Evolutionary conservation across 1,140 invertebrate species (phyloP), one percentile per base, ranked within the genome.

Genomic region (Neodiprion virginianus): DNA sequence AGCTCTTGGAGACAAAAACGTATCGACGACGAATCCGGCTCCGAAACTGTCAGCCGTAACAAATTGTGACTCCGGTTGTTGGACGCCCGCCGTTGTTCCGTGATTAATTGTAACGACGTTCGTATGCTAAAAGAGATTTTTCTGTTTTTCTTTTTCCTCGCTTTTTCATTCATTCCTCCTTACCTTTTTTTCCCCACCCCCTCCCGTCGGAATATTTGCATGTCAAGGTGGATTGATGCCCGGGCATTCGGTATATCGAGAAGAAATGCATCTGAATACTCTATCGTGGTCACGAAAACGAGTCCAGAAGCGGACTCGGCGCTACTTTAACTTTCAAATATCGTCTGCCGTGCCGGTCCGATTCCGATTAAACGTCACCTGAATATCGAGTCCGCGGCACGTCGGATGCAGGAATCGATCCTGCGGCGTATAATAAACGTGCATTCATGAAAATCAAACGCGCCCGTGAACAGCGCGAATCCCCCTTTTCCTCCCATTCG

Each of bases 51-150:
- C 85, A 85, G 75, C 82, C 79, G 78, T 87, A 87, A 87, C 86
- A 87, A 87, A 87, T 87, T 87, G 86, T 85, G 80, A 83, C 80
- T 84, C 76, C 80, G 77, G 80, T 85, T 84, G 84, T 80, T 61
- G 81, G 80, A 80, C 81, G 77, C 82, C 76, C 78, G 77, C 80
- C 79, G 80, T 77, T 79, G 80, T 75, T 77, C 78, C 78, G 85
- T 86, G 86, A 87, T 87, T 87, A 87, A 87, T 87, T 86, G 86
- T 80, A 83, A 82, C 83, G 82, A 83, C 75, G 77, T 78, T 61
- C n/a, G 53, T 61, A 61, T 61, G 53, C 53, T 61, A 17, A 80
- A 79, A 73, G 70, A 74, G 73, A 72, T 74, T 76, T 77, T 79
- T 65, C 70, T 75, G 71, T 76, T 66, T 61, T 72, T 68, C 69